Evolutionary conservation across 2,888 invertebrate species (phyloP).

Genomic region (Odontocolon sp.): DNA sequence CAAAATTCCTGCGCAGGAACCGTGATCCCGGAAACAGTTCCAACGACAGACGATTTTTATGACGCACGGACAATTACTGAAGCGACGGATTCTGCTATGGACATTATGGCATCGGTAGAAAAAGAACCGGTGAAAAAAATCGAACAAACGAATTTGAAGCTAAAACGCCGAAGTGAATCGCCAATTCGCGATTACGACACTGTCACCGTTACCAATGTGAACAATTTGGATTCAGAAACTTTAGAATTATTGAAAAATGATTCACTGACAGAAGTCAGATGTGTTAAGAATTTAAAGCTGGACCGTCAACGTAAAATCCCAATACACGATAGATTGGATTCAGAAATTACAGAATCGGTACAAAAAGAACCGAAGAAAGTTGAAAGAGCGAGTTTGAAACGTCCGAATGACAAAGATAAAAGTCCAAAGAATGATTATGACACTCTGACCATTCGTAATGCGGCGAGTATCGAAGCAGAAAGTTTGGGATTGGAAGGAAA

Average conservation of each 20-base stretch:
- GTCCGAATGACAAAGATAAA: no score
- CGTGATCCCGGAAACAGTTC: slow-evolving; percentile 13
- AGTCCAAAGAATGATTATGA: no score
- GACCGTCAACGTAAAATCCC: neutral
- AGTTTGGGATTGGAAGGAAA: no score
- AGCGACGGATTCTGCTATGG: neutral
- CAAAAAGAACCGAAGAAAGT: no score
- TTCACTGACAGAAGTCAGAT: no score
- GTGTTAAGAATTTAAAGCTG: neutral
- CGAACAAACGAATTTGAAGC: neutral
- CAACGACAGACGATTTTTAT: neutral
- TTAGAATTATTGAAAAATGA: no score
- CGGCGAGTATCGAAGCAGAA: no score
- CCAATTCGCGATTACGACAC: neutral
- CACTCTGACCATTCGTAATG: no score
- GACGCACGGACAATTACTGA: neutral
- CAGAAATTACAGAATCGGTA: no score
- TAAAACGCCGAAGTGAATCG: neutral
- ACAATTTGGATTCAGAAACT: no score
- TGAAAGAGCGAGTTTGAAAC: no score
- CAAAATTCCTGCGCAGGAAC: neutral
- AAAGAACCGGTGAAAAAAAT: neutral
- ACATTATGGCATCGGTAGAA: neutral
- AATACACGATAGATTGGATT: neutral
- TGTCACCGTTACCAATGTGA: neutral